Base-by-base conservation (phyloP, 2,113 vertebrate genomes). In the Phaethon lepturus region DNA sequence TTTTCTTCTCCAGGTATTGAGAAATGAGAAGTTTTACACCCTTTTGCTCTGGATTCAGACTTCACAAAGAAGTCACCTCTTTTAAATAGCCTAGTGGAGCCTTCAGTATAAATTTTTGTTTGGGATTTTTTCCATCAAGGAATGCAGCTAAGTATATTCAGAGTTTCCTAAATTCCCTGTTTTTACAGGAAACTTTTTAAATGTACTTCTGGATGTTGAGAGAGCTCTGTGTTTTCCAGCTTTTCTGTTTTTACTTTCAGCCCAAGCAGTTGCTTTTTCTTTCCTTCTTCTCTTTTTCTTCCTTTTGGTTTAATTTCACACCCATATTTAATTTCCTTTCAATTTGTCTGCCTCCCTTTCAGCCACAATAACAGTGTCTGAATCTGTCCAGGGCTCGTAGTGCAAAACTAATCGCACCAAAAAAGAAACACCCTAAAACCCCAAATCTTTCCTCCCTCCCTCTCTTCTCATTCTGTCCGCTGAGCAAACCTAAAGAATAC, bases 221-320 rank as follows among this genome's bases (percentile, higher is more conserved):
- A 76, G 66, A 33, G 12, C 49, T 60, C 58, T 66, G 56, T 81
- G 23, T 91, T 88, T 13, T 82, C 31, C 17, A 56, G 55, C 23
- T 90, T 91, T 89, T 81, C 74, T 86, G 28, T 56, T 67, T 85
- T 94, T 73, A 44, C 28, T 73, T 95, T 82, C 44, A 95, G 16
- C 28, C 55, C 18, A 86, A 79, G 18, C 26, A 55, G 31, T 66
- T 94, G 33, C 22, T 81, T 82, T 93, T 95, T 66, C 64, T 74
- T 88, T 47, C 52, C 10, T n/a, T 44, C 17, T 59, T 68, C 80
- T 53, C 12, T 73, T 49, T 88, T 77, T 67, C 60, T 78, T 86
- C 9, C 17, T 93, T 94, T 85, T 87, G 20, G 55, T 89, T 93
- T 85, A 87, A 93, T 97, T 95, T 96, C 86, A 93, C 71, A 90